phyloP scores from a whole-genome alignment of 2,113 vertebrate genomes.

The Meleagris gallopavo region DNA sequence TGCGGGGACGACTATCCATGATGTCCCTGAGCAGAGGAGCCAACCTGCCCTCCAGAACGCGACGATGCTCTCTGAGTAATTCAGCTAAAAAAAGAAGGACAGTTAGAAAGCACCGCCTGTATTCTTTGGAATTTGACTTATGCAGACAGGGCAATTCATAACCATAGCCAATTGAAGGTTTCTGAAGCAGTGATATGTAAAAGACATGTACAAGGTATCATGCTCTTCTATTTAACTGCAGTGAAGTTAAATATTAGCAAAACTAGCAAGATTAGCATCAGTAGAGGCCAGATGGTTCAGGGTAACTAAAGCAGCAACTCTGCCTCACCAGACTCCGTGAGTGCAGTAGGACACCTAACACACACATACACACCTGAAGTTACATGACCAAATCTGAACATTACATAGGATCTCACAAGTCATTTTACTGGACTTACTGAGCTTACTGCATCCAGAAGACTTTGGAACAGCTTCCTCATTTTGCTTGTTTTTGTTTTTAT shows the following conservation, averaged over 20 bases:
- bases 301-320: not conserved
- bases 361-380: not conserved
- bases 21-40: constrained; percentile 82
- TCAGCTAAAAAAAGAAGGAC: constrained; percentile 77
- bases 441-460: not conserved
- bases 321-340: not conserved
- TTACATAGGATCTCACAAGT: not conserved
- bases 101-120: not conserved
- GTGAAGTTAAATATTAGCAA: not conserved
- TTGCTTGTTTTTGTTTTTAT: not conserved
- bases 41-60: constrained; percentile 79
- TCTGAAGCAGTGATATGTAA: not conserved
- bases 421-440: not conserved
- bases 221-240: not conserved
- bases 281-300: not conserved
- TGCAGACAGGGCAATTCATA: not conserved
- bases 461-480: not conserved
- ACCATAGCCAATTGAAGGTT: not conserved
- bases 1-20: constrained; percentile 77
- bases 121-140: not conserved
- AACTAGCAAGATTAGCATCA: not conserved
- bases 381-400: not conserved
- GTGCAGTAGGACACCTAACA: not conserved
- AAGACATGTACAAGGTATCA: not conserved
- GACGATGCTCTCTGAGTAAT: constrained; percentile 84